Percentiles rank a stretch among this genome's conserved stretches.
These are phyloP conservation scores for Melanargia galathea DNA, from an alignment of 2,888 invertebrate species.

Conservation along the genomic window DNA sequence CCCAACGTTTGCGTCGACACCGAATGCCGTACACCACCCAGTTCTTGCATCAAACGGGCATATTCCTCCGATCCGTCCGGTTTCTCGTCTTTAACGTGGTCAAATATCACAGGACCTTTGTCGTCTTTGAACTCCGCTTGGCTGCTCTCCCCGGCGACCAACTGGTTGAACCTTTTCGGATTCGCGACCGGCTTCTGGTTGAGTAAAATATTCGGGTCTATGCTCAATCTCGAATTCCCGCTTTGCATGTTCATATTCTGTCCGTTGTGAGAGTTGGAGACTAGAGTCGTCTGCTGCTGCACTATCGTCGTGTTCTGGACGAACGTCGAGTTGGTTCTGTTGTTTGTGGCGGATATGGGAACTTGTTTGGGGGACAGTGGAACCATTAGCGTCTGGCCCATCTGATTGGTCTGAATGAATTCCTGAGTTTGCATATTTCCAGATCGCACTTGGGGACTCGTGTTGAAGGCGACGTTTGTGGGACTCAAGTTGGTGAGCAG, in stretches of 20 bases:
- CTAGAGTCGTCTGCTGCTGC: conserved; percentile 90
- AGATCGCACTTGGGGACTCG: conserved; percentile 77
- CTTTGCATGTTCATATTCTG: conserved; percentile 57
- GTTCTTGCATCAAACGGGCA: conserved; percentile 53
- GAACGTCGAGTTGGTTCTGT: conserved; percentile 86
- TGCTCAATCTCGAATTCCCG: conserved; percentile 74
- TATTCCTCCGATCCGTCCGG: conserved; percentile 49
- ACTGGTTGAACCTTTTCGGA: conserved; percentile 53
- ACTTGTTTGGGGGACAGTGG: conserved; percentile 85
- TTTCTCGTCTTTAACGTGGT: conserved; percentile 42
- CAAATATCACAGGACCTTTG: conserved; percentile 42
- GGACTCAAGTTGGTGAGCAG: conserved; percentile 88
- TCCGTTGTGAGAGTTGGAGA: conserved; percentile 84
- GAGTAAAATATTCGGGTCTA: conserved; percentile 83
- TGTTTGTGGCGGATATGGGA: conserved; percentile 77
- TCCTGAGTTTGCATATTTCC: conserved; percentile 85
- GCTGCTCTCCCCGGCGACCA: conserved; percentile 45
- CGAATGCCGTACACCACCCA: conserved; percentile 80
- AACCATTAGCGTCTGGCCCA: conserved; percentile 88
- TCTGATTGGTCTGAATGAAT: conserved; percentile 86
- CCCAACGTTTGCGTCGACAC: conserved; percentile 89
- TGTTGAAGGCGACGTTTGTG: conserved; percentile 84
- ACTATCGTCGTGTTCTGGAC: conserved; percentile 93
- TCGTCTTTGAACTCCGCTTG: conserved; percentile 43
- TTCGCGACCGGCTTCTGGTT: conserved; percentile 56